Conservation (phyloP, 2,888 invertebrate genomes). For the Drosophila paracracens region DNA sequence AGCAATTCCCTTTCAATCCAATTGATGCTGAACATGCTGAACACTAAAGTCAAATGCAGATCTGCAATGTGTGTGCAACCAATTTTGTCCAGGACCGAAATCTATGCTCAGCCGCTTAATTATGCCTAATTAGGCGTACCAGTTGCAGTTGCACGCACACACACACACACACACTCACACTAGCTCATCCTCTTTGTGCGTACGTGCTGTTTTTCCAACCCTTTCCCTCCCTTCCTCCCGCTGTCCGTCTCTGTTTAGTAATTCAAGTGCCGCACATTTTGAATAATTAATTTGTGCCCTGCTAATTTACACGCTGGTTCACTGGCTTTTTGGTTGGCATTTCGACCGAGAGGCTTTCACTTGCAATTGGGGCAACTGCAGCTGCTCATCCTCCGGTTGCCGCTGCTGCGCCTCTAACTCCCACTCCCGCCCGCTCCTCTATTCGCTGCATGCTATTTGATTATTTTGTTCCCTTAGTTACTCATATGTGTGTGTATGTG, state of each 20-base stretch:
- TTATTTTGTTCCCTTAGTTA: conserved; percentile 57
- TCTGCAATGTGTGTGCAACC: conserved; percentile 13
- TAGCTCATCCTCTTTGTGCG: conserved; percentile 16
- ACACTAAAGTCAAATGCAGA: conserved; percentile 39
- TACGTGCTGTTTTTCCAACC: conserved; percentile 18
- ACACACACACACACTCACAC: conserved; percentile 18
- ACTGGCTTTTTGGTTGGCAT: conserved; percentile 72
- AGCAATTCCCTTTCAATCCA: not conserved
- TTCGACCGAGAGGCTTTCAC: conserved; percentile 51
- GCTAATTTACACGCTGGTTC: conserved; percentile 79
- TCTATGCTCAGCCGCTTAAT: conserved; percentile 70
- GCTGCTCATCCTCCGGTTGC: conserved; percentile 7
- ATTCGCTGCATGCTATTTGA: conserved; percentile 67
- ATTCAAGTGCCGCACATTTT: conserved; percentile 79
- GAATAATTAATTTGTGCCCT: conserved; percentile 81
- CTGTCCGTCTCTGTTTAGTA: conserved; percentile 55
- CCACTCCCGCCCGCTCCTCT: not conserved
- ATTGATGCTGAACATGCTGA: conserved; percentile 3
- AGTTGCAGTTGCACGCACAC: conserved; percentile 50
- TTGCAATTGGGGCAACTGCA: conserved; percentile 36
- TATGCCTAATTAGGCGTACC: conserved; percentile 70
- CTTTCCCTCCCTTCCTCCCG: not conserved
- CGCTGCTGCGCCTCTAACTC: not conserved
- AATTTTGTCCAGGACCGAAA: conserved; percentile 37
- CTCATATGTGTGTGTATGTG: conserved; percentile 2